phyloP scores from a whole-genome alignment of 2,888 invertebrate genomes.

The Cantharis flavilabris region DNA sequence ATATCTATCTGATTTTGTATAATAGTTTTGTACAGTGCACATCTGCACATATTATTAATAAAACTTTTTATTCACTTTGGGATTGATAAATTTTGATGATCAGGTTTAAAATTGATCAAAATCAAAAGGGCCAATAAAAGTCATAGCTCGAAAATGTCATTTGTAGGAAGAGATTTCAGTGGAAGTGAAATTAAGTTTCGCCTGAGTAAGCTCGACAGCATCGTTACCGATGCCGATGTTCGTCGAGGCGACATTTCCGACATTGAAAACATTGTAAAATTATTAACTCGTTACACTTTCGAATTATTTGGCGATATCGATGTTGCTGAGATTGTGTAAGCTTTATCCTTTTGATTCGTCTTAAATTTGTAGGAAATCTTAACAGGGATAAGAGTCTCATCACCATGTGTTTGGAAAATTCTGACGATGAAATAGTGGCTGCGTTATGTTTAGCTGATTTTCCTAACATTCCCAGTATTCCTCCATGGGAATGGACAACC shows the following conservation, averaged over 20 bases:
- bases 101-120: neutral
- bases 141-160: neutral
- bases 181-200: neutral
- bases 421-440: constrained; percentile 43
- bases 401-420: constrained; percentile 50
- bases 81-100: neutral
- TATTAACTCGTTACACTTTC: constrained; percentile 40
- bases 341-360: neutral
- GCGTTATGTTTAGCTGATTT: constrained; percentile 53
- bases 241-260: constrained; percentile 40
- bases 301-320: constrained; percentile 48
- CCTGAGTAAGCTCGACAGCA: neutral
- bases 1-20: neutral
- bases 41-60: neutral
- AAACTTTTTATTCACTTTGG: neutral
- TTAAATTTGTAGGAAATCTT: neutral
- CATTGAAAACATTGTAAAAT: constrained; percentile 37
- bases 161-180: neutral
- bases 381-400: constrained; percentile 11
- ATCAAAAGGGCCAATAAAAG: neutral
- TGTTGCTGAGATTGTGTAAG: constrained; percentile 44
- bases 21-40: neutral
- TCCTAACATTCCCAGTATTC: constrained; percentile 63
- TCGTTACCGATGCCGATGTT: neutral
- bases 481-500: constrained; percentile 61